phyloP scores from a whole-genome alignment of 92 coral and sea anemone genomes.

The Epizoanthus stellaris region DNA sequence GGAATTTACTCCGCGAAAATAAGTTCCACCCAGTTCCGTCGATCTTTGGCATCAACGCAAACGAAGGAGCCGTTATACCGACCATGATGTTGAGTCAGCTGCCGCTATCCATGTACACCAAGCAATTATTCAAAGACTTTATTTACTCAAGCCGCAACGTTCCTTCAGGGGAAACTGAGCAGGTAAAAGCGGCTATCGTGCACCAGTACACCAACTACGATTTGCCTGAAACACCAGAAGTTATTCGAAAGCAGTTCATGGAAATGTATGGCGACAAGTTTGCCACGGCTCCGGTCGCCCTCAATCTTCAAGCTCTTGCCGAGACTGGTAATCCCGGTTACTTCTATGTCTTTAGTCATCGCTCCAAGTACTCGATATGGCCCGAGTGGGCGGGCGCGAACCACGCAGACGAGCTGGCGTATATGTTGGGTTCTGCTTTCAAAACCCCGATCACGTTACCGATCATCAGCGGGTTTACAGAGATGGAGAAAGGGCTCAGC shows the following conservation, averaged over 20 bases:
- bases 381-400: constrained; percentile 42
- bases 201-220: constrained; percentile 55
- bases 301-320: constrained; percentile 23
- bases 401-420: constrained; percentile 42
- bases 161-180: constrained; percentile 24
- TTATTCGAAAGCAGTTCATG: constrained; percentile 29
- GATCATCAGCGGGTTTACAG: constrained; percentile 34
- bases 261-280: constrained; percentile 26
- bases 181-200: constrained; percentile 50
- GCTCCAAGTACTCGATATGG: constrained; percentile 25
- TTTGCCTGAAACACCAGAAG: constrained; percentile 32
- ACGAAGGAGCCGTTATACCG: constrained; percentile 21
- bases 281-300: constrained; percentile 38
- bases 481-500: constrained; percentile 54
- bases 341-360: constrained; percentile 43
- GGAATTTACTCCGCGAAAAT: background rate
- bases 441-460: constrained; percentile 2
- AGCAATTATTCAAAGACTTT: background rate
- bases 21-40: constrained; percentile 19
- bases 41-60: constrained; percentile 31
- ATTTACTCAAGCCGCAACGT: background rate
- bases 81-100: background rate
- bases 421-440: constrained; percentile 37
- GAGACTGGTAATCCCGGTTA: constrained; percentile 39
- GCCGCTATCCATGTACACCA: background rate